phyloP scores from a whole-genome alignment of 1,140 invertebrate genomes.

The Panagrolaimus sp. region DNA sequence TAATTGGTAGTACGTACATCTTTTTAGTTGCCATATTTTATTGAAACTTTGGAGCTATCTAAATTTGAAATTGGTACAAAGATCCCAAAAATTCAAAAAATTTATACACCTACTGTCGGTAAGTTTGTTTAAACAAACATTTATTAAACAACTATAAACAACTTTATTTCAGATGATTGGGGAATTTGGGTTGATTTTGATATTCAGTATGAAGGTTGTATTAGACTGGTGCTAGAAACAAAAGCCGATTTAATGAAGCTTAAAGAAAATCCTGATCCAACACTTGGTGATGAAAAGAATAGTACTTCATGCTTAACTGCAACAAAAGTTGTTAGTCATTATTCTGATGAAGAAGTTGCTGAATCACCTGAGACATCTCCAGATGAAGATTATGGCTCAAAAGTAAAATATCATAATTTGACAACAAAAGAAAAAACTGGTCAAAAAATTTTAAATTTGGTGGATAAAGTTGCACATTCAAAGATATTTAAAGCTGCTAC shows the following conservation, averaged over 20 bases:
- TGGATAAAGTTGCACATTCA: slow-evolving; percentile 80
- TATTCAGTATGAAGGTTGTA: slow-evolving; percentile 77
- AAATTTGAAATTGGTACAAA: slow-evolving; percentile 72
- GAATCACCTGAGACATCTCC: slow-evolving; percentile 49
- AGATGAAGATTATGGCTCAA: slow-evolving; percentile 53
- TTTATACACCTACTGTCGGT: slow-evolving; percentile 70
- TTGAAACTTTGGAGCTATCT: slow-evolving; percentile 73
- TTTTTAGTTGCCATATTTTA: slow-evolving; percentile 73
- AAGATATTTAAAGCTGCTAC: slow-evolving; percentile 77
- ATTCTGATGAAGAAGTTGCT: slow-evolving; percentile 54
- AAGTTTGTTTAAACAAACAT: slow-evolving; percentile 68
- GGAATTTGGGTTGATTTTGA: slow-evolving; percentile 63
- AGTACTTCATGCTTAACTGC: slow-evolving; percentile 11
- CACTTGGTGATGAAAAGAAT: slow-evolving; percentile 6
- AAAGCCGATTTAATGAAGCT: slow-evolving; percentile 88
- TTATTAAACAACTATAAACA: slow-evolving; percentile 90
- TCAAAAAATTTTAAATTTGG: slow-evolving; percentile 63
- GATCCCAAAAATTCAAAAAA: slow-evolving; percentile 66
- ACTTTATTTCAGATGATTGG: slow-evolving; percentile 62
- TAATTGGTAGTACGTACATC: slow-evolving; percentile 20
- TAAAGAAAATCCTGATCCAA: slow-evolving; percentile 35
- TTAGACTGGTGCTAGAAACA: slow-evolving; percentile 84
- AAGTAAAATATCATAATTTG: slow-evolving; percentile 27
- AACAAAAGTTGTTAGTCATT: slow-evolving; percentile 27
- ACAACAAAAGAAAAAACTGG: slow-evolving; percentile 35